A percentile compares a stretch with the other conserved stretches of the same genome.
These are phyloP conservation scores for Chrosomus eos DNA, from an alignment of 2,797 vertebrate genomes.

Conservation along the genomic window DNA sequence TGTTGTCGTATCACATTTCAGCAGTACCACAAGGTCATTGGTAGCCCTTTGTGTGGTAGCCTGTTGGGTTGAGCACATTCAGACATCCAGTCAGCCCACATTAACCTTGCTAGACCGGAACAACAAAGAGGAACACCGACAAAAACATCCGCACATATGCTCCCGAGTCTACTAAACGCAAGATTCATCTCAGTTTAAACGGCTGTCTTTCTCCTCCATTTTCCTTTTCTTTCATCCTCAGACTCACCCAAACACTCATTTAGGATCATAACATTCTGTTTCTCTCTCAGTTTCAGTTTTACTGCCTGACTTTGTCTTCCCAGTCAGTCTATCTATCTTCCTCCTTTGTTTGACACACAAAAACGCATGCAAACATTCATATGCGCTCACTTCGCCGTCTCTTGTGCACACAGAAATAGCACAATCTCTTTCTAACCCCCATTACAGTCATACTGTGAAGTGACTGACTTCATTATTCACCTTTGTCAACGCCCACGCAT, in stretches of 20 bases:
- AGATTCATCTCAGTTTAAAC: constrained; percentile 33
- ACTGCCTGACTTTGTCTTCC: constrained; percentile 31
- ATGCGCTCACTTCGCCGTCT: constrained; percentile 28
- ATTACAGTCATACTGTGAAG: constrained; percentile 54
- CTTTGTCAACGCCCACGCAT: constrained; percentile 55
- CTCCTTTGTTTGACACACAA: constrained; percentile 26
- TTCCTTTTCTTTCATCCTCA: constrained; percentile 9
- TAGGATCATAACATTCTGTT: constrained; percentile 27
- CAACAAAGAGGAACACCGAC: constrained; percentile 26
- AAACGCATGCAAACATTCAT: constrained; percentile 30
- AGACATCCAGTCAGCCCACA: constrained; percentile 53
- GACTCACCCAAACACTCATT: constrained; percentile 28
- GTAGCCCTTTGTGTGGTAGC: constrained; percentile 46
- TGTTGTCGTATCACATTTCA: constrained; percentile 53
- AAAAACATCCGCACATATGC: constrained; percentile 2
- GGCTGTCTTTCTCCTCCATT: not conserved
- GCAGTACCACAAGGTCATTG: constrained; percentile 50
- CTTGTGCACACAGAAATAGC: constrained; percentile 45
- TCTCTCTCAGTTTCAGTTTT: constrained; percentile 15
- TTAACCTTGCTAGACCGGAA: constrained; percentile 55
- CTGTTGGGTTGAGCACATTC: constrained; percentile 54
- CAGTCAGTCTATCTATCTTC: constrained; percentile 12
- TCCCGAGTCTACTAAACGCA: constrained; percentile 16
- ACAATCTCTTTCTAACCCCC: constrained; percentile 50
- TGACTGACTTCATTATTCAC: constrained; percentile 60